Evolutionary conservation across 2,797 vertebrate species (phyloP), one percentile per base, ranked within the genome.

Genomic region (Decapterus maruadsi): DNA sequence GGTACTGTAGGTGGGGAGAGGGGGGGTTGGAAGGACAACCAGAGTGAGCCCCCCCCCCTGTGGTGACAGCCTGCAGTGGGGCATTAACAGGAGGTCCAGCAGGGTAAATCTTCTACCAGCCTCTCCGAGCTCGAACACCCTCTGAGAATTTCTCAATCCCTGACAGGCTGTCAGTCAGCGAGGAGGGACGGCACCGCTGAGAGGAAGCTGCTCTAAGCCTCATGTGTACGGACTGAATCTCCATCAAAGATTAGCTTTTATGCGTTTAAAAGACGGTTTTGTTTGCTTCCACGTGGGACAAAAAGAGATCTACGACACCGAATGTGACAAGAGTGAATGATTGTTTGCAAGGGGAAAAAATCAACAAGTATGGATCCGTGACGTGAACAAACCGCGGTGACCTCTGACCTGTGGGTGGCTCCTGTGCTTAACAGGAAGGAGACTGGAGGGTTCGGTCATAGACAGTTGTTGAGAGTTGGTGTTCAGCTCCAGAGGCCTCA

Each of bases 51-150:
- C 81, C 85, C 89, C 91, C 76, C 85, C 89, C 91, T 75, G 87
- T 84, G 81, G 91, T 54, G 90, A 80, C 51, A 53, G 82, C 88
- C 91, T 83, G 82, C n/a, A 71, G 83, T 74, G 86, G 90, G 75
- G 85, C 75, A 87, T 92, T 90, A 93, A 83, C 87, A 84, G 83
- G 83, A 89, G 84, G 89, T 91, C 91, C 79, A 61, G 73, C 56
- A 46, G 72, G 80, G 87, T 85, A 88, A 91, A 92, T 88, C 80
- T 87, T 83, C 82, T 53, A 87, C 69, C 77, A 77, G 72, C 50
- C 1, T 43, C 75, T 63, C n/a, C 0, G 55, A 78, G 58, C 77
- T 34, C 4, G 78, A 78, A 63, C 54, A 80, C 59, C 68, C 64
- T 78, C 46, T 13, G 80, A 87, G 56, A 83, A 80, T 75, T 78